Evolutionary conservation across 1,140 invertebrate species (phyloP).

Genomic region (Ladona fulva): DNA sequence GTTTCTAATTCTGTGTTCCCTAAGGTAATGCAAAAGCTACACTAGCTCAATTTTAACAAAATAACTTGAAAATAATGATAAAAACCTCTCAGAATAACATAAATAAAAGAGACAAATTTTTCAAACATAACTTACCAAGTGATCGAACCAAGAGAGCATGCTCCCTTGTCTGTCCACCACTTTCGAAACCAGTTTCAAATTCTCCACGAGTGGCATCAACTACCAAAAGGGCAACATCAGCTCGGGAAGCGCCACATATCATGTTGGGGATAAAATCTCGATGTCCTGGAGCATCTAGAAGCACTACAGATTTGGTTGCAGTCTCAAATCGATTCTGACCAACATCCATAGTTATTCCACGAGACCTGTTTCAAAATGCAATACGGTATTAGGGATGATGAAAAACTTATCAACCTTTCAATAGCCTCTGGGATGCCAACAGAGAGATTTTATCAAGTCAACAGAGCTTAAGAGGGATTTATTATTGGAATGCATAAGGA

Average conservation of each 20-base stretch:
- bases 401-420: too few relatives aligned
- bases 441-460: too few relatives aligned
- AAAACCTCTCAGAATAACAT: too few relatives aligned
- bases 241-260: slow-evolving; percentile 95
- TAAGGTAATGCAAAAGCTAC: too few relatives aligned
- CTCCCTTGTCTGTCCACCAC: slow-evolving; percentile 94
- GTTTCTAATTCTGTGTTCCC: too few relatives aligned
- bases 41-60: too few relatives aligned
- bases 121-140: slow-evolving; percentile 54
- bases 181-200: slow-evolving; percentile 97
- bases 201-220: slow-evolving; percentile 93
- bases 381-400: too few relatives aligned
- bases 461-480: too few relatives aligned
- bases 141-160: slow-evolving; percentile 90
- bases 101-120: too few relatives aligned
- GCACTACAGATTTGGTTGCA: slow-evolving; percentile 66
- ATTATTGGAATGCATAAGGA: too few relatives aligned
- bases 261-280: slow-evolving; percentile 99
- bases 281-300: slow-evolving; percentile 96
- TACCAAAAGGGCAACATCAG: slow-evolving; percentile 92
- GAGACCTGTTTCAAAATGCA: slow-evolving; percentile 40
- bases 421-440: too few relatives aligned
- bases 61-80: too few relatives aligned
- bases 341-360: slow-evolving; percentile 95
- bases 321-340: slow-evolving; percentile 92